Evolutionary conservation across 2,888 invertebrate genomes (phyloP), one percentile per base, ranked within the genome.

Genomic region (Chalcosyrphus nemorum): DNA sequence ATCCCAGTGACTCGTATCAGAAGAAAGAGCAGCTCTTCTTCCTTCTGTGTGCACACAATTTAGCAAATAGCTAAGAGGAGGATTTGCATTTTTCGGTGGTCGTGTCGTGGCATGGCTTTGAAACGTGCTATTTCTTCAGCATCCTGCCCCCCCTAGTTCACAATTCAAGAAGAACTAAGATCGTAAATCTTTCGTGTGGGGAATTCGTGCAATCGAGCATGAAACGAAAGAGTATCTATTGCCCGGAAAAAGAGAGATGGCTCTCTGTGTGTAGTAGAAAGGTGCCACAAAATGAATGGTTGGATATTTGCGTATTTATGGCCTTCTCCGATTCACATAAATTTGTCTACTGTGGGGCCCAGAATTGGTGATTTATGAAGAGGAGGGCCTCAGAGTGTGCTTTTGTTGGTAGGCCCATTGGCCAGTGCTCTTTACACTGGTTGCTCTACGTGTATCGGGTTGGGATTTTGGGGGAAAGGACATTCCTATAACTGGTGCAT

Each of bases 291-390:
- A 74, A 78, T 78, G 82, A 84, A 84, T 78, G 82, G 82, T 65
- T 80, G 68, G 78, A 74, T 84, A 74, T 84, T 78, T 75, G 70
- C 80, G 80, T 84, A 84, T 84, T 84, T 84, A 84, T 84, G 75
- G 84, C 50, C 80, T 71, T 80, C 74, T 50, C 80, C 80, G 80
- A 75, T 75, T 80, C 80, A 38, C 80, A 84, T 84, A 84, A 84
- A 84, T 84, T 84, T 84, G 84, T 84, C 84, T 84, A 68, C 74
- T 50, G 24, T 9, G 84, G n/a, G 61, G 19, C 54, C 38, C 50
- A 45, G 75, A 59, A 65, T 57, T 70, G 74, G 80, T 80, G 84
- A 84, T 84, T 84, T 84, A 84, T 84, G 70, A 45, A 57, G 59
- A 57, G 59, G 38, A 57, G 50, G 78, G 50, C 43, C 5, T 1